Conservation (phyloP, 2,888 invertebrate species). For the Pammene aurita region DNA sequence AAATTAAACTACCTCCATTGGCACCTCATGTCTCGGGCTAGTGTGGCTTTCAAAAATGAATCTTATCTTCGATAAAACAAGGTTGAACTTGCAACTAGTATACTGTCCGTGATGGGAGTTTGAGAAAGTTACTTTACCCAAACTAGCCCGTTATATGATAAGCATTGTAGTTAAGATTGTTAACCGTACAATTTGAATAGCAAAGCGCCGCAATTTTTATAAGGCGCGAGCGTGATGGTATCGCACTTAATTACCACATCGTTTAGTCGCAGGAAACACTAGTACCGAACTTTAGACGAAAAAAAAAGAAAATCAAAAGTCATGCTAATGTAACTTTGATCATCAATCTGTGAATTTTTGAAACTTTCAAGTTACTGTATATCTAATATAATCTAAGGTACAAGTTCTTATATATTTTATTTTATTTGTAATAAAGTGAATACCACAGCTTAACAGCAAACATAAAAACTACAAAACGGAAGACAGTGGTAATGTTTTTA, state of each 20-base stretch:
- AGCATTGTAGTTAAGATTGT: conserved; percentile 39
- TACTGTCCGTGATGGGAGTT: not conserved
- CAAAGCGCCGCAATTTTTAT: conserved; percentile 74
- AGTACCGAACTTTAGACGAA: conserved; percentile 31
- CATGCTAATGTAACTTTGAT: conserved; percentile 11
- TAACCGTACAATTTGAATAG: conserved; percentile 67
- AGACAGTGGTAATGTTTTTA: conserved; percentile 31
- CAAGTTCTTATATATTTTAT: no score
- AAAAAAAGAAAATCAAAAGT: conserved; percentile 15
- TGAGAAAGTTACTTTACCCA: not conserved
- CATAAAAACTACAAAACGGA: conserved; percentile 8
- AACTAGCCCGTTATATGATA: conserved; percentile 32
- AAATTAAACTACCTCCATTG: not conserved
- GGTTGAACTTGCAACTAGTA: not conserved
- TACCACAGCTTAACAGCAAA: not conserved
- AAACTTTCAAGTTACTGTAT: not conserved
- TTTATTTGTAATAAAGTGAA: no score
- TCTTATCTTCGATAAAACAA: not conserved
- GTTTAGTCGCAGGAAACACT: conserved; percentile 63
- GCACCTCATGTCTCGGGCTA: not conserved
- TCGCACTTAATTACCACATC: conserved; percentile 73
- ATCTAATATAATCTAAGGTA: no score
- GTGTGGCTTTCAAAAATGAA: not conserved
- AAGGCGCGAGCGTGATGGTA: conserved; percentile 70
- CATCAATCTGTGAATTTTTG: conserved; percentile 6